Base-by-base conservation (phyloP, 1,140 invertebrate genomes). In the Glomeris maerens region DNA sequence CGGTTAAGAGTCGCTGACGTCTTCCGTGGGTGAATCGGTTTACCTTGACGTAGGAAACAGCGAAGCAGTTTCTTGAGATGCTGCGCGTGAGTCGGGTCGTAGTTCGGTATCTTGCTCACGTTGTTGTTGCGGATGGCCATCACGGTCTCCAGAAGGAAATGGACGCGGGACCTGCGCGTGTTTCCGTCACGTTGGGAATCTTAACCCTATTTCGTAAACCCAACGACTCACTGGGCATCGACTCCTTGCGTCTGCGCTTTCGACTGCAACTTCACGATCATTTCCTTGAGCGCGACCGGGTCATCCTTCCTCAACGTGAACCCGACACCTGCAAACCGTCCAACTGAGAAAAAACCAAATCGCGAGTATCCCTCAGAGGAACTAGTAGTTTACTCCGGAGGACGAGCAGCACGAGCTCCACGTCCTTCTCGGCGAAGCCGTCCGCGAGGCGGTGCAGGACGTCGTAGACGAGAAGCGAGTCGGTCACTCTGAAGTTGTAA, bases 71-170 rank as follows among this genome's bases (percentile, higher is more conserved):
- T 93, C 55, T 81, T 81, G 27, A 94, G 68, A 60, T 86, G 81
- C 57, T 94, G 86, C 3, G 78, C 72, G 56, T 83, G 77, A 13
- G 72, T 71, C 0, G 83, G 79, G 66, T 95, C 89, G 64, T 90
- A 94, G 56, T 75, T 73, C 0, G 90, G 89, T 50, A 96, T 83
- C 72, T 95, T 95, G 3, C 74, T 77, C 63, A 94, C 77, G 60
- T 96, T 96, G 66, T 96, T 96, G 66, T 96, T 96, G 60, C 90
- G 88, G 13, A 96, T 85, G 0, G 90, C 90, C 59, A 87, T 65
- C 7, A 97, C 61, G 3, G 89, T 76, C 55, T 97, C 89, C 22
- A 96, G 62, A 75, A 97, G 86, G 65, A 91, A 97, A 57, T 83
- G 80, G 2, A 94, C 72, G 49, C 90, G 75, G 0, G 83, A 76